Base-by-base conservation (phyloP, 2,888 invertebrate species). In the Candidula unifasciata region DNA sequence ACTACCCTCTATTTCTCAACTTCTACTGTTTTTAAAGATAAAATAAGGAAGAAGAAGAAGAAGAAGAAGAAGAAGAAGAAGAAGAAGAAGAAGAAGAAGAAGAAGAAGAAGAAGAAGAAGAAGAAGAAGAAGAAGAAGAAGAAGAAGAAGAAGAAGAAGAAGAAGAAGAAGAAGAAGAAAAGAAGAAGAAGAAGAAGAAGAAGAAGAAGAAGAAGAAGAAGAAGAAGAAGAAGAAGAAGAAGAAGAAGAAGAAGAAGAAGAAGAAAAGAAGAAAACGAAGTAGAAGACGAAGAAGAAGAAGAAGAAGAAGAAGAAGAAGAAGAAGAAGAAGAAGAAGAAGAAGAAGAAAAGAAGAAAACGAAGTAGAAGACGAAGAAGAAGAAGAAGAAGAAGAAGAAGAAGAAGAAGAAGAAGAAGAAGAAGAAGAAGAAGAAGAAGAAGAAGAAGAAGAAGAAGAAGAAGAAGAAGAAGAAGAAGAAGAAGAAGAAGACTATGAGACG, bases 101-200 rank as follows among this genome's bases (percentile, higher is more conserved):
- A 66, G 66, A 66, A 66, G 66, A 2, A 66, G 66, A 66, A 66
- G 66, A 66, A 66, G 66, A 66, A 66, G 66, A 66, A 66, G 66
- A 66, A 66, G 66, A 66, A 66, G 66, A 66, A 66, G 66, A 66
- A 66, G 66, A 66, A 66, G 66, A 66, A 66, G 66, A 66, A 66
- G 66, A 66, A 66, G 66, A 66, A 66, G 66, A 66, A 66, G 66
- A 66, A 66, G 66, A 66, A 66, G 66, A 66, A 66, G 66, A 66
- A 66, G 66, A 66, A 66, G 66, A 66, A 66, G 66, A 66, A 66
- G 66, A 66, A 66, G 66, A 66, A 66, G 66, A 66, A n/a, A n/a
- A n/a, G n/a, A n/a, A n/a, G n/a, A n/a, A n/a, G n/a, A n/a, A n/a
- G n/a, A n/a, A n/a, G n/a, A n/a, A n/a, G n/a, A n/a, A 66, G 66